Evolutionary conservation across 2,113 vertebrate species (phyloP).

Genomic region (Misgurnus anguillicaudatus): DNA sequence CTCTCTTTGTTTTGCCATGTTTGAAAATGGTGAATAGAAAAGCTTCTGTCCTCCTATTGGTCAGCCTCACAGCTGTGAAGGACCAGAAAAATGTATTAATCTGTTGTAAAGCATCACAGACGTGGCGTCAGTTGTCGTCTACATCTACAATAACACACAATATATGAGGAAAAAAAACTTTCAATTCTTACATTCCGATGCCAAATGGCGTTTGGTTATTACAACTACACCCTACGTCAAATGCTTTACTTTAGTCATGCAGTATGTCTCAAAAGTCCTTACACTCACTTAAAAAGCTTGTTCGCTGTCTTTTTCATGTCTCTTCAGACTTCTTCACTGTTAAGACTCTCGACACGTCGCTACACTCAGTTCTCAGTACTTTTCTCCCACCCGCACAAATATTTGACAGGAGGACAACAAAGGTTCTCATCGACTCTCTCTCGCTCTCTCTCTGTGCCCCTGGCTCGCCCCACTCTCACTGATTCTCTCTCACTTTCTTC

Average conservation of each 20-base stretch:
- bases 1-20: too few relatives aligned
- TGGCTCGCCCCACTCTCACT: neutral
- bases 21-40: too few relatives aligned
- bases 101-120: too few relatives aligned
- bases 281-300: constrained; percentile 4
- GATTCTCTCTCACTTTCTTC: neutral
- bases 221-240: too few relatives aligned
- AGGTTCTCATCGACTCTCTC: neutral
- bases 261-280: neutral
- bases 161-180: too few relatives aligned
- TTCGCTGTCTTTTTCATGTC: neutral
- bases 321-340: neutral
- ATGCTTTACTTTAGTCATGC: neutral
- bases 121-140: too few relatives aligned
- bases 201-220: too few relatives aligned
- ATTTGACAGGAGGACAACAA: constrained; percentile 24
- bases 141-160: too few relatives aligned
- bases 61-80: too few relatives aligned
- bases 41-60: too few relatives aligned
- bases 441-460: neutral
- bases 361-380: constrained; percentile 11
- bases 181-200: too few relatives aligned
- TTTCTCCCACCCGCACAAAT: constrained; percentile 8
- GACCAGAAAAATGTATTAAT: too few relatives aligned
- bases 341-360: neutral